A percentile compares a stretch with the other conserved stretches of the same genome.
These are phyloP conservation scores for Lutjanus erythropterus DNA, from an alignment of 2,113 vertebrate species.

Conservation along the genomic window DNA sequence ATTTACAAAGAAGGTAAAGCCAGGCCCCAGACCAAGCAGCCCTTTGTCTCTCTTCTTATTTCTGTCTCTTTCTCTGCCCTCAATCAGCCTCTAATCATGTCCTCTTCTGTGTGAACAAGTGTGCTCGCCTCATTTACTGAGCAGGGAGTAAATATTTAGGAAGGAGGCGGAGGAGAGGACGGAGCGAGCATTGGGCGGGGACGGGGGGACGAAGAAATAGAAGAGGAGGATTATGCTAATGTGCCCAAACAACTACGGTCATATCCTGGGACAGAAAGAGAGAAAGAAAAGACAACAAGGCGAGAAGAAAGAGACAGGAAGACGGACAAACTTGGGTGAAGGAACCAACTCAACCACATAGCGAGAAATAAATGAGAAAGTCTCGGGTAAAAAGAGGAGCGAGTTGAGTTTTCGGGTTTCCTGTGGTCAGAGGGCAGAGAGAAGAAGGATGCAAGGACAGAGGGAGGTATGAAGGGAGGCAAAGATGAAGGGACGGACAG, in stretches of 20 bases:
- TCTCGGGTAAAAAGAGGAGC: conserved; percentile 21
- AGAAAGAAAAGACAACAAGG: conserved; percentile 4
- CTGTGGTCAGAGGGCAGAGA: conserved; percentile 42
- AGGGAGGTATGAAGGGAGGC: conserved; percentile 22
- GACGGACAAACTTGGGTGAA: conserved; percentile 11
- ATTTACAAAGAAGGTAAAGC: conserved; percentile 32
- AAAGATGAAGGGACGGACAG: conserved; percentile 46
- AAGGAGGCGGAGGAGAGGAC: conserved; percentile 53
- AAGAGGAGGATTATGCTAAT: conserved; percentile 74
- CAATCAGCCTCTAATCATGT: conserved; percentile 55
- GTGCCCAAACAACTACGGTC: conserved; percentile 57
- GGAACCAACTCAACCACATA: conserved; percentile 44
- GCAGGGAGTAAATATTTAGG: conserved; percentile 75
- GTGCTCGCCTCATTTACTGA: conserved; percentile 57
- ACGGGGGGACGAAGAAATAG: conserved; percentile 21
- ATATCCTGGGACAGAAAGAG: conserved; percentile 28
- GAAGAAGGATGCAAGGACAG: conserved; percentile 27
- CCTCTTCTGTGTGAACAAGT: conserved; percentile 68
- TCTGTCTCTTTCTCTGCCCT: conserved; percentile 46
- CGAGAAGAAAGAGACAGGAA: conserved; percentile 26
- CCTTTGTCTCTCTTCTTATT: conserved; percentile 49
- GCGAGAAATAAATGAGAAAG: conserved; percentile 69
- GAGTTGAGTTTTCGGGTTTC: conserved; percentile 38
- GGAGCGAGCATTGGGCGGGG: neutral
- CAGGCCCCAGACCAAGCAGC: conserved; percentile 8